Evolutionary conservation across 2,888 invertebrate species (phyloP), one percentile per base, ranked within the genome.

Genomic region (Isoperla grammatica): DNA sequence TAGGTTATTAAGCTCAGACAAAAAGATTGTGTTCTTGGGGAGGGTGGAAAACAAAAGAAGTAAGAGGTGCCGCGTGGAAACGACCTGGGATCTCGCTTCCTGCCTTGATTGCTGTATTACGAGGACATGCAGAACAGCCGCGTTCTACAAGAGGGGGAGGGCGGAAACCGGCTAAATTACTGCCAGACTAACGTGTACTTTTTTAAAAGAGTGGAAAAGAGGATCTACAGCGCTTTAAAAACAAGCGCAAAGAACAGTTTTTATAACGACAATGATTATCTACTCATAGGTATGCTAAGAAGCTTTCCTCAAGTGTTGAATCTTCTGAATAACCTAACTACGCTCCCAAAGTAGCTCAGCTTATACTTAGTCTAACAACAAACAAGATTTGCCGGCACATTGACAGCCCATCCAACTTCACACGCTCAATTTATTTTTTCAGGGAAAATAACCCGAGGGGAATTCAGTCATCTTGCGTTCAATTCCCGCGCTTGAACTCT

Each of bases 231-330:
- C 29, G 56, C 15, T 53, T 50, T 43, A 37, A 43, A 60, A 50
- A 60, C 56, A 59, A 60, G 60, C 49, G 43, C 40, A 42, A 56
- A 55, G 49, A 42, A 42, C 55, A 46, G 15, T 46, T 48, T 56
- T 60, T 60, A 56, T 60, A 56, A 60, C 50, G 60, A 60, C 48
- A 60, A 55, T 60, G 56, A 60, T 60, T 60, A 56, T 49, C 56
- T 23, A 17, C 50, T 40, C 39, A 53, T 53, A 53, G 53, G 53
- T 53, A 53, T 39, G 53, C 53, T 37, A 53, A 53, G 53, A 53
- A 37, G 53, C 13, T 53, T 39, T 37, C n/a, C 20, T 19, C 17
- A 53, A 53, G 39, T 53, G 53, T 53, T 17, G 37, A 35, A 50
- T 50, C 50, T 19, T 17, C 35, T 50, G 29, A 39, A 53, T 35